Conservation (phyloP, 2,888 invertebrate species). For the Drosophila flavopinicola region DNA sequence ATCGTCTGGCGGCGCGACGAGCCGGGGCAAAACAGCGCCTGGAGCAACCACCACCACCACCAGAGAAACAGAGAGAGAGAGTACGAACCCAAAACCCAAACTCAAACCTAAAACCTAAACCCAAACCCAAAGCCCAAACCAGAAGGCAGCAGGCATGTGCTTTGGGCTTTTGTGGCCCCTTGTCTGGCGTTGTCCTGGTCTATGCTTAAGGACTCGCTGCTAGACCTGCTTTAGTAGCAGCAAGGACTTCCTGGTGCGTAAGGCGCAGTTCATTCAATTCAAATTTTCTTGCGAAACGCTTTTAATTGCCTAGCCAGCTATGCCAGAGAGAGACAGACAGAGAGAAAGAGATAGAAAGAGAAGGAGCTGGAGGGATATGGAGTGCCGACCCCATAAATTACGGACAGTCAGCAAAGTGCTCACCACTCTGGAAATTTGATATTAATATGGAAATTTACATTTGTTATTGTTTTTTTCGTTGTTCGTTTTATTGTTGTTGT, state of each 20-base stretch:
- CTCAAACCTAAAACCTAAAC: slow-evolving; percentile 8
- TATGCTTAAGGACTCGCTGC: slow-evolving; percentile 55
- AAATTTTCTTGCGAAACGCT: slow-evolving; percentile 69
- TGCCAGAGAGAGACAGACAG: neutral
- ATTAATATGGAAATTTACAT: slow-evolving; percentile 66
- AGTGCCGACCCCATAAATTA: slow-evolving; percentile 63
- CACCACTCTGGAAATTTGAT: slow-evolving; percentile 62
- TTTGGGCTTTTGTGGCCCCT: slow-evolving; percentile 48
- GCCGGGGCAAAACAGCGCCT: slow-evolving; percentile 34
- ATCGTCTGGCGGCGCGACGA: slow-evolving; percentile 77
- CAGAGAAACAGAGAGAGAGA: slow-evolving; percentile 8
- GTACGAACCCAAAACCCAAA: slow-evolving; percentile 5
- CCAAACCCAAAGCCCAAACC: slow-evolving; percentile 11
- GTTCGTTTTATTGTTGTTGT: neutral
- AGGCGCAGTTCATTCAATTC: slow-evolving; percentile 78
- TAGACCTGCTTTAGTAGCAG: slow-evolving; percentile 60
- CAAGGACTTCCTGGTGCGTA: slow-evolving; percentile 79
- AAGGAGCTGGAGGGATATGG: slow-evolving; percentile 9
- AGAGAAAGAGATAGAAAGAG: neutral
- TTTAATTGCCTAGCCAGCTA: slow-evolving; percentile 66
- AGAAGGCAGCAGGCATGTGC: slow-evolving; percentile 39
- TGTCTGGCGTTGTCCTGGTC: slow-evolving; percentile 34
- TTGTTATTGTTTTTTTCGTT: slow-evolving; percentile 39
- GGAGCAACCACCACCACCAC: slow-evolving; percentile 55
- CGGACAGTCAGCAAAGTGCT: slow-evolving; percentile 51